Base-by-base conservation (phyloP, 2,888 invertebrate species). In the Drosophila yooni region DNA sequence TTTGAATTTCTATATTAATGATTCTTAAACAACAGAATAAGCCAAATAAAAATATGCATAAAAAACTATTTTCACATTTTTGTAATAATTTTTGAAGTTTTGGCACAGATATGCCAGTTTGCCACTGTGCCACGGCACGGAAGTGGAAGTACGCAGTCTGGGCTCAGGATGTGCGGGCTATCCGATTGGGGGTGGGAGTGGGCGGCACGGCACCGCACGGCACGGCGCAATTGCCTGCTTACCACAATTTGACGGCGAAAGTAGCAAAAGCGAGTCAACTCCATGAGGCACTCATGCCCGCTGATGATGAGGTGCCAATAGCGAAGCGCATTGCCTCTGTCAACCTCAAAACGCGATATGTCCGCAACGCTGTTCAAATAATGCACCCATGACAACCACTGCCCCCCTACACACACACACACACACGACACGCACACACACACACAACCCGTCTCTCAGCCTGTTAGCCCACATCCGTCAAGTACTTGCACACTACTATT, bases 211-310 rank as follows among this genome's bases (percentile, higher is more conserved):
- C 33, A 33, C 11, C 3, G 33, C 33, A 11, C 33, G 51, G 34
- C 53, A 34, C 33, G 51, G 34, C 53, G 38, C 82, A 51, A 69
- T 75, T 68, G 82, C 61, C 62, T 43, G 79, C 61, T 68, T 59
- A 62, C 89, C 83, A 75, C 81, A 88, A 86, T 83, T 84, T 76
- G 76, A 75, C 63, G 72, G 59, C 62, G 60, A 72, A 64, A 64
- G 72, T 65, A 64, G 67, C 82, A 82, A 70, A 78, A 78, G 59
- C 66, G 75, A 60, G 33, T 59, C 34, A 34, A 56, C 40, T 64
- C 46, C 36, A 68, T 25, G 34, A 15, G 51, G 65, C 51, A 58
- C 79, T 61, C 75, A 67, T 74, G 57, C 61, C 43, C 54, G 65
- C 52, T 65, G 76, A 78, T 74, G 75, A 70, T 70, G 75, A 70